Conservation (phyloP, 2,888 invertebrate genomes). For the Sinopyrophorus schimmeli region DNA sequence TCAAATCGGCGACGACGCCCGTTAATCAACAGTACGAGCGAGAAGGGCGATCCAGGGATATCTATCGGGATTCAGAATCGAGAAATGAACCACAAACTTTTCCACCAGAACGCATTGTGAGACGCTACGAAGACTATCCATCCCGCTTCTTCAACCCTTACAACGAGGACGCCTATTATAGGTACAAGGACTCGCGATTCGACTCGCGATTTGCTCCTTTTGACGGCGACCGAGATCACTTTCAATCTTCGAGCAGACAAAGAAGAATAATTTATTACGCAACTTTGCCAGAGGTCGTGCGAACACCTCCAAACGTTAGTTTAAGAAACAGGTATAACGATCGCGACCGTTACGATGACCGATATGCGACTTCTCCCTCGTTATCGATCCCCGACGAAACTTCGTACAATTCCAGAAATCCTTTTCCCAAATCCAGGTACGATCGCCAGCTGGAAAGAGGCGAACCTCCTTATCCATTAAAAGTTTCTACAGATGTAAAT, state of each 20-base stretch:
- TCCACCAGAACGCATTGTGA: slow-evolving; percentile 24
- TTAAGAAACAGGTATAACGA: slow-evolving; percentile 58
- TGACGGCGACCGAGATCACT: slow-evolving; percentile 19
- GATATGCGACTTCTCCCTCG: slow-evolving; percentile 35
- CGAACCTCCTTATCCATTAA: slow-evolving; percentile 46
- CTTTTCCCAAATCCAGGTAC: slow-evolving; percentile 38
- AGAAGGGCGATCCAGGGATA: slow-evolving; percentile 33
- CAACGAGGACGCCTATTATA: slow-evolving; percentile 21
- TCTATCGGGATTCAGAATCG: slow-evolving; percentile 25
- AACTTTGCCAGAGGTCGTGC: slow-evolving; percentile 69
- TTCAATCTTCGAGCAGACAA: slow-evolving; percentile 43
- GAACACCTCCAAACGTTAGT: slow-evolving; percentile 64
- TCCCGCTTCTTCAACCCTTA: slow-evolving; percentile 15
- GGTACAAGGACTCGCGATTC: slow-evolving; percentile 24
- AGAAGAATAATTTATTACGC: slow-evolving; percentile 72
- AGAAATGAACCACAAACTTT: slow-evolving; percentile 23
- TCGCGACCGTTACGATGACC: slow-evolving; percentile 35
- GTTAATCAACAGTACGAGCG: slow-evolving; percentile 30
- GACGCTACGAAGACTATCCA: slow-evolving; percentile 21
- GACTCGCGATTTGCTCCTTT: slow-evolving; percentile 16
- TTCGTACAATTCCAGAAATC: slow-evolving; percentile 37
- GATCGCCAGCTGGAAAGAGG: slow-evolving; percentile 37
- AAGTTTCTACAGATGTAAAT: slow-evolving; percentile 51
- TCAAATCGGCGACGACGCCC: slow-evolving; percentile 47
- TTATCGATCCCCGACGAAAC: slow-evolving; percentile 30